Conservation (phyloP, 2,888 invertebrate species). For the Cordylochernes scorpioides region DNA sequence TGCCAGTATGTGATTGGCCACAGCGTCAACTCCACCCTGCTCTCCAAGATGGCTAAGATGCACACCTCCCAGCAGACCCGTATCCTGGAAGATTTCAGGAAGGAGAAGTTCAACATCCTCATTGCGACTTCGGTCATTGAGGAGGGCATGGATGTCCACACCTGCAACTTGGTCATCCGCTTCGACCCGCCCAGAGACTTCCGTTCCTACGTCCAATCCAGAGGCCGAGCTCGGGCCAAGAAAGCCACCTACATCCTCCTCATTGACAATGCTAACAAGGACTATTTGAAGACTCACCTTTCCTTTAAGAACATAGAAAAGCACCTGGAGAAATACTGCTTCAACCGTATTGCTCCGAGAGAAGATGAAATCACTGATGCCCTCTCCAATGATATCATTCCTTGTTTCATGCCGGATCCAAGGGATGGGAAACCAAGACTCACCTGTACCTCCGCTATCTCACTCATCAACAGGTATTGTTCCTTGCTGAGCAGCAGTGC, state of each 20-base stretch:
- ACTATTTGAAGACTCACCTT: too few species aligned
- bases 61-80: conserved; percentile 20
- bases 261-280: too few species aligned
- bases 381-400: conserved; percentile 21
- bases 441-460: conserved; percentile 50
- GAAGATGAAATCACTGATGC: conserved; percentile 32
- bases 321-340: too few species aligned
- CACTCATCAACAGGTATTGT: conserved; percentile 61
- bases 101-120: conserved; percentile 65
- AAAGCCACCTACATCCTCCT: conserved; percentile 49
- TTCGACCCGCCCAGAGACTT: conserved; percentile 40
- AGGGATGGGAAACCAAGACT: conserved; percentile 31
- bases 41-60: conserved; percentile 21
- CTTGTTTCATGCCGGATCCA: conserved; percentile 38
- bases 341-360: too few species aligned
- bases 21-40: conserved; percentile 17
- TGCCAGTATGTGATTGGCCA: conserved; percentile 47
- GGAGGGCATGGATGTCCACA: conserved; percentile 74
- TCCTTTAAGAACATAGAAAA: too few species aligned
- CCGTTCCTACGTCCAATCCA: conserved; percentile 60
- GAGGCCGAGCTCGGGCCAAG: conserved; percentile 50
- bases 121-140: conserved; percentile 65
- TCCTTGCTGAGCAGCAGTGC: too few species aligned
- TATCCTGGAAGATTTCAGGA: conserved; percentile 35
- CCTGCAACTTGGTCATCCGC: conserved; percentile 68